These are phyloP conservation scores for Dryomyza anilis DNA, from an alignment of 2,888 invertebrate genomes.

Conservation along the genomic window DNA sequence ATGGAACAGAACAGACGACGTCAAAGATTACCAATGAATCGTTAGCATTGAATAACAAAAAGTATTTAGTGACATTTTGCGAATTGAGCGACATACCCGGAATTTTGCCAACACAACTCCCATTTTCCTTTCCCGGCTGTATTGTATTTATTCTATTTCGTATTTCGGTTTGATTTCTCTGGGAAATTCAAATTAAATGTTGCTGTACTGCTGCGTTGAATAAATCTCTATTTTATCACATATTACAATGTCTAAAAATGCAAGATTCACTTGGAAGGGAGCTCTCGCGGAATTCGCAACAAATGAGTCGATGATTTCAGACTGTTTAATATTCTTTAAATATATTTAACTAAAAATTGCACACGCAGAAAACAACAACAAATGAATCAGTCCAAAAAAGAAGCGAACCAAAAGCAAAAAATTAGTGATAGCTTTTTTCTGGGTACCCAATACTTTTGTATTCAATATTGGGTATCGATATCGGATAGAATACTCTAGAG, in stretches of 20 bases:
- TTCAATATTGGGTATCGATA: too few species aligned
- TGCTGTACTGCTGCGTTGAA: neutral
- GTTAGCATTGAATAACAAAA: constrained; percentile 20
- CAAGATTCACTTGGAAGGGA: too few species aligned
- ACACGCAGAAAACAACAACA: constrained; percentile 1
- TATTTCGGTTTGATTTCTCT: constrained; percentile 20
- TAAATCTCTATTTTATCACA: neutral
- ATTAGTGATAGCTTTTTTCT: too few species aligned
- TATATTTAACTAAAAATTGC: neutral
- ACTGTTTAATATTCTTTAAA: neutral
- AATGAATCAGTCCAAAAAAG: neutral
- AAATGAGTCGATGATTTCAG: constrained; percentile 11
- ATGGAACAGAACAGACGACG: constrained; percentile 39
- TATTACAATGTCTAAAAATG: neutral
- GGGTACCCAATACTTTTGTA: too few species aligned
- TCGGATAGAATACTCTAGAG: too few species aligned
- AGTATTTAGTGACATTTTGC: constrained; percentile 31
- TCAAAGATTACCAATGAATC: constrained; percentile 15
- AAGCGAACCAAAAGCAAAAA: neutral
- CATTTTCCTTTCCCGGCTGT: constrained; percentile 61
- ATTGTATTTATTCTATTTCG: constrained; percentile 18
- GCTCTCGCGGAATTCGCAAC: too few species aligned
- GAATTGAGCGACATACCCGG: constrained; percentile 74
- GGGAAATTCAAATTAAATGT: constrained; percentile 13
- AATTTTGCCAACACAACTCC: constrained; percentile 72